These are phyloP conservation scores for Rhadina sibilatrix DNA, from an alignment of 2,113 vertebrate genomes.

Conservation along the genomic window DNA sequence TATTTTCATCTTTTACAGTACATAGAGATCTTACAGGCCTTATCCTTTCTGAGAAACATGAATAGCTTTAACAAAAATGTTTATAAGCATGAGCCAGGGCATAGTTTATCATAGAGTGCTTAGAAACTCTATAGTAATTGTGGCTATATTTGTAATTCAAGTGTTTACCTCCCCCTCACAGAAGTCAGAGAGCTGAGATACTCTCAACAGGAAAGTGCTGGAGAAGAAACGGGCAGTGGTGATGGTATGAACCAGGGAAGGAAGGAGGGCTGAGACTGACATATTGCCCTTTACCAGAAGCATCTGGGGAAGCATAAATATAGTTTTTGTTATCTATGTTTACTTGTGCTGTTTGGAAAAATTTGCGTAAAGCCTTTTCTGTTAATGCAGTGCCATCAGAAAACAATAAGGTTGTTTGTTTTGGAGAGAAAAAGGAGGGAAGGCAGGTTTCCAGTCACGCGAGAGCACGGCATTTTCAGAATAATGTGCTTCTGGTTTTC, in stretches of 20 bases:
- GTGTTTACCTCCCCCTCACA: neutral
- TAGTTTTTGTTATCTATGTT: neutral
- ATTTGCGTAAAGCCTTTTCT: neutral
- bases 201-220: neutral
- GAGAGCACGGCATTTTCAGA: neutral
- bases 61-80: neutral
- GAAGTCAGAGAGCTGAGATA: neutral
- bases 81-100: neutral
- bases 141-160: constrained; percentile 17
- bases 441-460: neutral
- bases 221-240: neutral
- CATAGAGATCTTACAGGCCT: neutral
- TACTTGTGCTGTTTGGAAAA: constrained; percentile 5
- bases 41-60: constrained; percentile 13
- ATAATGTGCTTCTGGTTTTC: neutral
- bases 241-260: neutral
- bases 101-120: neutral
- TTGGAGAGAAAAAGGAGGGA: neutral
- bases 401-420: neutral
- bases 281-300: neutral
- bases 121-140: neutral
- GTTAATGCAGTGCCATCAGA: neutral
- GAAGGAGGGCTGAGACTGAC: neutral
- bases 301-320: neutral
- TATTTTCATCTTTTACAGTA: neutral